These are phyloP conservation scores for Noctua comes DNA, from an alignment of 2,888 invertebrate species.

Conservation along the genomic window DNA sequence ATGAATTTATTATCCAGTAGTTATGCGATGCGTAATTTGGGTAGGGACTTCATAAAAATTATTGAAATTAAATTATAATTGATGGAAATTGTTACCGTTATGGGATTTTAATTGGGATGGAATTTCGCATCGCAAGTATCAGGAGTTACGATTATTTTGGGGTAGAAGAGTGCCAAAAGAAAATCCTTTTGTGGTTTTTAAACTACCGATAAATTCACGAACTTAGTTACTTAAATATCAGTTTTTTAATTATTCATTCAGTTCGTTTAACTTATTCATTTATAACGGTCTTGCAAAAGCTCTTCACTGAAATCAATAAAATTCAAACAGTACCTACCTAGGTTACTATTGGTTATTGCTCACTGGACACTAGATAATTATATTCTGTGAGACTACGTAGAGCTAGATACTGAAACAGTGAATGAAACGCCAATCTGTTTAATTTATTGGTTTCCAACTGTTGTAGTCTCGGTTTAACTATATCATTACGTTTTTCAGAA, in stretches of 20 bases:
- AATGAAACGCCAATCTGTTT: slow-evolving; percentile 21
- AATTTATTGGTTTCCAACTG: slow-evolving; percentile 7
- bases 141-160: slow-evolving; percentile 17
- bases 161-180: neutral
- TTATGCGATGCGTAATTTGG: slow-evolving; percentile 55
- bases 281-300: neutral
- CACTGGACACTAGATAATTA: neutral
- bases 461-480: slow-evolving; percentile 2
- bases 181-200: neutral
- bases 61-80: slow-evolving; percentile 58
- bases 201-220: slow-evolving; percentile 1
- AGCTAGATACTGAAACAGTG: neutral
- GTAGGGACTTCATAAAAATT: slow-evolving; percentile 53
- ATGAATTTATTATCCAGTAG: slow-evolving; percentile 61
- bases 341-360: too few species aligned
- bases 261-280: neutral
- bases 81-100: slow-evolving; percentile 44
- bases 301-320: neutral
- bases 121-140: slow-evolving; percentile 25
- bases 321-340: slow-evolving; percentile 4
- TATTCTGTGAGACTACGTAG: neutral
- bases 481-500: slow-evolving; percentile 11
- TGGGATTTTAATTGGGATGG: slow-evolving; percentile 57
- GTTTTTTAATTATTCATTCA: neutral
- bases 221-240: neutral